Evolutionary conservation across 2,888 invertebrate species (phyloP).

Genomic region (Epiperipatus broadwayi): DNA sequence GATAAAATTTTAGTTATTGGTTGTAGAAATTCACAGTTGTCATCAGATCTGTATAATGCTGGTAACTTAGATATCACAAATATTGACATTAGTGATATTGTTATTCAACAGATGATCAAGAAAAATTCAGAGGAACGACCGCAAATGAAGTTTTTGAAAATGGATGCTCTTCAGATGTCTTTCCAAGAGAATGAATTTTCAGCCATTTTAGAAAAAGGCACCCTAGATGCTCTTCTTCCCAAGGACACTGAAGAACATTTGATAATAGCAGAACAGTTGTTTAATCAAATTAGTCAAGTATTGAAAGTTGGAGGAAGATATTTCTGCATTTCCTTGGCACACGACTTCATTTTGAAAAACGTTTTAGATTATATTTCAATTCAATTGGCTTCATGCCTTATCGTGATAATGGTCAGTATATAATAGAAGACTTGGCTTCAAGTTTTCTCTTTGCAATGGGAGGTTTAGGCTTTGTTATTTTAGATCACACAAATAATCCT

Average conservation of each 20-base stretch:
- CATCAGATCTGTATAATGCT: constrained; percentile 75
- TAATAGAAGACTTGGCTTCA: constrained; percentile 94
- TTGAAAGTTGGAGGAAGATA: constrained; percentile 57
- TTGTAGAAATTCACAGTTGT: constrained; percentile 85
- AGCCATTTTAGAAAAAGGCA: constrained; percentile 86
- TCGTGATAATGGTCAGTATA: constrained; percentile 94
- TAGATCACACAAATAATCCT: constrained; percentile 82
- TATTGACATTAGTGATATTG: constrained; percentile 78
- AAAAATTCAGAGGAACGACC: constrained; percentile 45
- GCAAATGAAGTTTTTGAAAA: constrained; percentile 56
- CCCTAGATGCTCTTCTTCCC: constrained; percentile 62
- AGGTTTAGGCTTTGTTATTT: constrained; percentile 82
- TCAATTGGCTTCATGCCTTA: constrained; percentile 41
- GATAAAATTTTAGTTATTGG: constrained; percentile 74
- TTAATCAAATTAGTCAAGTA: constrained; percentile 43
- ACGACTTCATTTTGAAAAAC: constrained; percentile 57
- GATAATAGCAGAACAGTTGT: constrained; percentile 47
- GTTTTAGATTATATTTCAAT: constrained; percentile 39
- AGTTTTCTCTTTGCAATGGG: constrained; percentile 92
- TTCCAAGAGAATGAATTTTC: constrained; percentile 53
- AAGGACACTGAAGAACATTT: constrained; percentile 40
- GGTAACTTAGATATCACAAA: constrained; percentile 78
- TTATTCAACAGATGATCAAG: constrained; percentile 69
- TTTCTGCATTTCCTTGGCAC: constrained; percentile 52
- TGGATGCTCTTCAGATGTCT: constrained; percentile 60